phyloP scores from a whole-genome alignment of 2,113 vertebrate genomes.

The Scomber japonicus region DNA sequence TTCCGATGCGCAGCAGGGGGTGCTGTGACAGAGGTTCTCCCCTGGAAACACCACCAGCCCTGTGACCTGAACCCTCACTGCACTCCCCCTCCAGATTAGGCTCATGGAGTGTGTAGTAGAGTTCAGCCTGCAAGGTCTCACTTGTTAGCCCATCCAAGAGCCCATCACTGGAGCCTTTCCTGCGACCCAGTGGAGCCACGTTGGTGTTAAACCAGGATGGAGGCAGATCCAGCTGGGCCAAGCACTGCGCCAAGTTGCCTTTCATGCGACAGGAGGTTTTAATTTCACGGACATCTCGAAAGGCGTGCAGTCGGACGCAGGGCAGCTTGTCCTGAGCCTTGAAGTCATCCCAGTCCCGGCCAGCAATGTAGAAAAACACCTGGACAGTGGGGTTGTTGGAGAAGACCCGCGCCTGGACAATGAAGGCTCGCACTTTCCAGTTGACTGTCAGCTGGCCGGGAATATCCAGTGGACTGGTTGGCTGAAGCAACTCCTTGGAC shows the following conservation, averaged over 20 bases:
- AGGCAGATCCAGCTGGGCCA: constrained; percentile 93
- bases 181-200: constrained; percentile 86
- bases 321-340: constrained; percentile 91
- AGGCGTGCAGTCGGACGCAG: constrained; percentile 93
- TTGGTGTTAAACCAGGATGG: constrained; percentile 93
- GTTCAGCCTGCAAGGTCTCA: constrained; percentile 92
- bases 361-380: constrained; percentile 97
- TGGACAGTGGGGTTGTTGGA: constrained; percentile 92
- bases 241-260: constrained; percentile 92
- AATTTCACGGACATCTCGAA: constrained; percentile 92
- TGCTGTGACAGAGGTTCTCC: constrained; percentile 92
- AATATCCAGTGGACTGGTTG: constrained; percentile 93
- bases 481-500: constrained; percentile 94
- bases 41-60: constrained; percentile 69
- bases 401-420: constrained; percentile 91
- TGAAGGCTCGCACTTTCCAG: constrained; percentile 99
- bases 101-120: constrained; percentile 94
- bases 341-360: constrained; percentile 97
- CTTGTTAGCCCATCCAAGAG: constrained; percentile 85
- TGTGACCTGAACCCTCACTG: constrained; percentile 80
- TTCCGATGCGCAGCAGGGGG: constrained; percentile 95
- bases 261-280: constrained; percentile 93
- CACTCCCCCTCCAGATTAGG: constrained; percentile 88
- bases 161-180: constrained; percentile 82
- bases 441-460: constrained; percentile 93